Percentiles rank a stretch among this genome's conserved stretches.
phyloP scores from a whole-genome alignment of 2,113 vertebrate species.

The Phoenicopterus ruber region DNA sequence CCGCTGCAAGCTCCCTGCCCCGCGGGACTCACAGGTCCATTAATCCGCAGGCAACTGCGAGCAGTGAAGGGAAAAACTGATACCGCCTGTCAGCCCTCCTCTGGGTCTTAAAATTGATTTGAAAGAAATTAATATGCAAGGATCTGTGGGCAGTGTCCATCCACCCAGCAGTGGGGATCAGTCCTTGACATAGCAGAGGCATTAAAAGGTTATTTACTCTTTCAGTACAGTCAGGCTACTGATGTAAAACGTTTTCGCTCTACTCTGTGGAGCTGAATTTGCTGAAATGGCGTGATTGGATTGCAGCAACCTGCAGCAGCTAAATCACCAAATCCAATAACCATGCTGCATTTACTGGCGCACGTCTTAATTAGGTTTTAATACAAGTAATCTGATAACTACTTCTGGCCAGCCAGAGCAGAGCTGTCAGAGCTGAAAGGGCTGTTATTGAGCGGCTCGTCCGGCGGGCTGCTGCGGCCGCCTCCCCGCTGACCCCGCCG shows the following conservation, averaged over 20 bases:
- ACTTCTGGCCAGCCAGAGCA: slow-evolving; percentile 67
- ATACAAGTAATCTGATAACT: slow-evolving; percentile 86
- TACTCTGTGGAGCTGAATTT: slow-evolving; percentile 27
- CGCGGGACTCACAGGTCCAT: neutral
- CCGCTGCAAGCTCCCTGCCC: neutral
- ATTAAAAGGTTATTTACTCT: slow-evolving; percentile 15
- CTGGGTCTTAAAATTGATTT: neutral
- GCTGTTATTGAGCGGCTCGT: slow-evolving; percentile 67
- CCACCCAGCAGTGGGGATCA: neutral
- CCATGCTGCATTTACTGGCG: slow-evolving; percentile 83
- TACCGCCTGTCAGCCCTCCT: neutral
- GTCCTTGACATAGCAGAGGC: neutral
- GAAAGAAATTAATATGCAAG: neutral
- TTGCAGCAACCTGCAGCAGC: slow-evolving; percentile 76
- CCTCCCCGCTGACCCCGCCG: slow-evolving; percentile 80
- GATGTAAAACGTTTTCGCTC: neutral
- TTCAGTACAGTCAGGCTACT: neutral
- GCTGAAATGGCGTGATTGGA: slow-evolving; percentile 70
- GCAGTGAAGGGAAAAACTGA: neutral
- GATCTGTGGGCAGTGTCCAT: neutral
- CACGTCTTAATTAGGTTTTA: slow-evolving; percentile 93
- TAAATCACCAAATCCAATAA: slow-evolving; percentile 88
- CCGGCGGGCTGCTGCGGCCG: neutral
- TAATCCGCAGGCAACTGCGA: neutral
- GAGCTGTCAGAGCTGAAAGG: slow-evolving; percentile 72